Percentiles rank a stretch among this genome's conserved stretches.
Conservation (phyloP, 2,797 vertebrate species). For the Choloepus didactylus region DNA sequence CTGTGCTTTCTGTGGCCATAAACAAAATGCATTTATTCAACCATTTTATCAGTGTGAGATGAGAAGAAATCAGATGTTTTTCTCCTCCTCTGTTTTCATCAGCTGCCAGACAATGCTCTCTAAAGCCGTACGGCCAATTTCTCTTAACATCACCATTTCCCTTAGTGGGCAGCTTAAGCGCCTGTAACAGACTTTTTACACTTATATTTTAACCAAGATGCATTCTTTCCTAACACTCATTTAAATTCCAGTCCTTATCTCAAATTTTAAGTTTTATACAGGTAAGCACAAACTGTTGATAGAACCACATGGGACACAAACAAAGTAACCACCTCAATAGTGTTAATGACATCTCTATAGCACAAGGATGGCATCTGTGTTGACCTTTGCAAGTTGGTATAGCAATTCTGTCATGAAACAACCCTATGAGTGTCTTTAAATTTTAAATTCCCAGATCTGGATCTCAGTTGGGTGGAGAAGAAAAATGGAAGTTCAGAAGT, state of each 20-base stretch:
- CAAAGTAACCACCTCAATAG: background rate
- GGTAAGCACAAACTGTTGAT: background rate
- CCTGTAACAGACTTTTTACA: background rate
- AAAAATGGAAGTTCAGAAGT: background rate
- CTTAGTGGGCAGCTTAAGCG: background rate
- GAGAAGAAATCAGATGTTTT: constrained; percentile 9
- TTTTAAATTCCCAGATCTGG: background rate
- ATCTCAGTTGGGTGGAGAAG: background rate
- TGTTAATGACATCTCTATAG: background rate
- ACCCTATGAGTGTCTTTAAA: background rate
- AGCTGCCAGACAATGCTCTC: constrained; percentile 9
- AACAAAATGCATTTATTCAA: background rate
- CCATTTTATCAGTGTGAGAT: background rate
- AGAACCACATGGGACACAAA: background rate
- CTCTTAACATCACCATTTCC: background rate
- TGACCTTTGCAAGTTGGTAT: background rate
- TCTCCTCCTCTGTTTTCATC: background rate
- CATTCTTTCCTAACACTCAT: background rate
- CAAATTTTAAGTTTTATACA: background rate
- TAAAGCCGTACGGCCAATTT: background rate
- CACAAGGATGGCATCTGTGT: background rate
- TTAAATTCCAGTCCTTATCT: constrained; percentile 19
- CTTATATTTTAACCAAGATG: constrained; percentile 3
- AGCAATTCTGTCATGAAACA: background rate
- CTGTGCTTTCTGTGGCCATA: background rate